phyloP scores from a whole-genome alignment of 2,113 vertebrate genomes.

The Ia io region DNA sequence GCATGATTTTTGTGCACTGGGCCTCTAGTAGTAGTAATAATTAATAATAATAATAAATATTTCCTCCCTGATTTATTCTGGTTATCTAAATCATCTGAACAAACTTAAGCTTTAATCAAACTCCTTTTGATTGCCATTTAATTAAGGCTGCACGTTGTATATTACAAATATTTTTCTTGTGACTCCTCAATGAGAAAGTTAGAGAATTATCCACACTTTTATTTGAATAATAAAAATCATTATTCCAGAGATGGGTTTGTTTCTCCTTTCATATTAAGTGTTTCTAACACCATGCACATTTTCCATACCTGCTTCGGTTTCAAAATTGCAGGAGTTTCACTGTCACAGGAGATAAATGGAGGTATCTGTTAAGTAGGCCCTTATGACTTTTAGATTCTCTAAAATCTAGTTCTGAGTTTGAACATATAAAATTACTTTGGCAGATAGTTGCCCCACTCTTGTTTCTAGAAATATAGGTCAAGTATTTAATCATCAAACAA shows the following conservation, averaged over 20 bases:
- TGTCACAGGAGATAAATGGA: slow-evolving; percentile 43
- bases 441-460: not conserved
- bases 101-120: not conserved
- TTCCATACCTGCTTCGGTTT: not conserved
- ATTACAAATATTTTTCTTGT: not conserved
- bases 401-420: slow-evolving; percentile 28
- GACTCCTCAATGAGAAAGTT: not conserved
- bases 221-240: slow-evolving; percentile 6
- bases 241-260: not conserved
- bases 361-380: slow-evolving; percentile 11
- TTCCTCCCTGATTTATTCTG: not conserved
- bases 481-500: slow-evolving; percentile 51
- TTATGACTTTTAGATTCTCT: slow-evolving; percentile 33
- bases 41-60: not conserved
- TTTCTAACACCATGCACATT: not conserved
- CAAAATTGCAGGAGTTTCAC: not conserved
- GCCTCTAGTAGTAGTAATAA: not conserved
- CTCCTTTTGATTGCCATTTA: not conserved
- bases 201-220: not conserved
- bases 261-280: not conserved
- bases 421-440: slow-evolving; percentile 35
- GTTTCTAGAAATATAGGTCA: slow-evolving; percentile 57
- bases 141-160: not conserved
- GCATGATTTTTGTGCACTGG: no score
- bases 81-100: not conserved